Conservation (phyloP, 2,797 vertebrate genomes). For the Margarornis squamiger region DNA sequence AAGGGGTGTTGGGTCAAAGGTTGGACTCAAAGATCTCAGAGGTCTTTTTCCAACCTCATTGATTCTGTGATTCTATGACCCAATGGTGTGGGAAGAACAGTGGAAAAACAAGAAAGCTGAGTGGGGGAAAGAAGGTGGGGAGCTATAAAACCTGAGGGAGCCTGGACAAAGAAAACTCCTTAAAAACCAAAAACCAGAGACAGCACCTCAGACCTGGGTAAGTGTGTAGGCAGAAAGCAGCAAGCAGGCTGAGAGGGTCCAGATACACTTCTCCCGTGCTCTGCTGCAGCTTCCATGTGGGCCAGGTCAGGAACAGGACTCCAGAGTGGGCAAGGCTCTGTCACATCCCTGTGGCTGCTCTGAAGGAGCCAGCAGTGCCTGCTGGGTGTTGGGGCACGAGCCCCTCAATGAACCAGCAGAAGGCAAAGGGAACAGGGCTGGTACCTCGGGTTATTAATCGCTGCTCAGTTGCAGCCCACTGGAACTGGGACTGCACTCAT, state of each 20-base stretch:
- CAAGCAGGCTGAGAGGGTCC: fast-evolving
- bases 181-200: neutral
- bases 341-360: fast-evolving
- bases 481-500: neutral
- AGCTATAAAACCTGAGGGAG: neutral
- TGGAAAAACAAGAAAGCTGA: neutral
- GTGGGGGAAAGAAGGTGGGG: neutral
- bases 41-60: too few species aligned
- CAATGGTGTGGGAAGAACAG: neutral
- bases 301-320: neutral
- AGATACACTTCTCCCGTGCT: neutral
- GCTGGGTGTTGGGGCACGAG: fast-evolving
- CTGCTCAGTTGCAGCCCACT: neutral
- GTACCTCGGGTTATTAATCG: neutral
- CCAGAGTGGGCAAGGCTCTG: neutral
- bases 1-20: too few species aligned
- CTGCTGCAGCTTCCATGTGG: neutral
- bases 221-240: neutral
- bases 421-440: neutral
- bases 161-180: neutral
- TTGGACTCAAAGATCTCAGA: too few species aligned
- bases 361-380: neutral
- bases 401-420: neutral
- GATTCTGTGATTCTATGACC: too few species aligned
- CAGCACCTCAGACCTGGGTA: fast-evolving